A percentile compares a stretch with the other conserved stretches of the same genome.
Conservation (phyloP, 2,888 invertebrate genomes). For the Saturnia pavonia region DNA sequence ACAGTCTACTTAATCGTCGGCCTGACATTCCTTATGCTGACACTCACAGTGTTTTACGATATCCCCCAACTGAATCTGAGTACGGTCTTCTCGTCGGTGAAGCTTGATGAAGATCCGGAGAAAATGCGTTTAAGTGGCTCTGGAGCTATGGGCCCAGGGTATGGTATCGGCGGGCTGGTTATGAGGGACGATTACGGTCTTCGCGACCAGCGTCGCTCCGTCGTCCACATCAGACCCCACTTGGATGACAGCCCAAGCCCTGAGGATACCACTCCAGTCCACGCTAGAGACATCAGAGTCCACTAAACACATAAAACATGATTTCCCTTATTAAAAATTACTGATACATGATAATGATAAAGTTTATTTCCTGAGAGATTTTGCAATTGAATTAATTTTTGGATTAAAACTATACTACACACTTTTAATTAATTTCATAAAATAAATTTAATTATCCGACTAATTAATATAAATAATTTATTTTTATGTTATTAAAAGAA, state of each 20-base stretch:
- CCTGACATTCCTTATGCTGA: slow-evolving; percentile 91
- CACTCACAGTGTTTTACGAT: slow-evolving; percentile 92
- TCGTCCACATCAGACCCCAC: slow-evolving; percentile 85
- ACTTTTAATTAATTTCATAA: no score
- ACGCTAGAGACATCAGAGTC: slow-evolving; percentile 80
- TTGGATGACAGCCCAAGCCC: slow-evolving; percentile 87
- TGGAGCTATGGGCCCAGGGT: slow-evolving; percentile 71
- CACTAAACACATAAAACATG: slow-evolving; percentile 56
- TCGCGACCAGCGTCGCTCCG: slow-evolving; percentile 81
- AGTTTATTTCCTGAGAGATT: neutral
- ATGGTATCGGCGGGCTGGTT: slow-evolving; percentile 70
- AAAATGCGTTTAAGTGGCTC: slow-evolving; percentile 85
- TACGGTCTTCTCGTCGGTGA: slow-evolving; percentile 87
- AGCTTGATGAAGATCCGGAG: slow-evolving; percentile 83
- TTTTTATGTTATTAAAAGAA: neutral
- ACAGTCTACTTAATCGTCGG: slow-evolving; percentile 91
- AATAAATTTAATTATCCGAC: neutral
- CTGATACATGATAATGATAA: neutral
- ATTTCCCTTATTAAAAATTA: neutral
- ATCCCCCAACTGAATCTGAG: slow-evolving; percentile 94
- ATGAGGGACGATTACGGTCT: slow-evolving; percentile 76
- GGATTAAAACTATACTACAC: no score
- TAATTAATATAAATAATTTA: neutral
- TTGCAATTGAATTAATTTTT: neutral
- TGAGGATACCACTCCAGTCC: slow-evolving; percentile 85